phyloP scores from a whole-genome alignment of 1,140 invertebrate genomes.

The Planococcus citri region DNA sequence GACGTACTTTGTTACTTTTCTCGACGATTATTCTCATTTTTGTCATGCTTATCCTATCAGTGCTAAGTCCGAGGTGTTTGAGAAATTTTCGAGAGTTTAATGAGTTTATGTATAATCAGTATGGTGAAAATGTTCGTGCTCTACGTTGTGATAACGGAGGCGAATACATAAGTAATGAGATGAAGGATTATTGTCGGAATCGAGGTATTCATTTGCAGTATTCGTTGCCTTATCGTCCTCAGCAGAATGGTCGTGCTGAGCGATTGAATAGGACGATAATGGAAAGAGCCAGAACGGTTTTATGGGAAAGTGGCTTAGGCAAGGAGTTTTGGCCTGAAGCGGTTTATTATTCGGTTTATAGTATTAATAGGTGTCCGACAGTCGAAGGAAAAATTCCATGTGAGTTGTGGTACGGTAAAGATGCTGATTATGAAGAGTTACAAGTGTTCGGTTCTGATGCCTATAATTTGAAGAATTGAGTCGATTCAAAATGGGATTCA shows the following conservation, averaged over 20 bases:
- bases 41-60: conserved; percentile 27
- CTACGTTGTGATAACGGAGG: conserved; percentile 37
- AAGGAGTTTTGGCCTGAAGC: conserved; percentile 21
- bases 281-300: conserved; percentile 30
- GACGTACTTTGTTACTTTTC: conserved; percentile 22
- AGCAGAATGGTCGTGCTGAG: conserved; percentile 40
- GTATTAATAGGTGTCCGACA: conserved; percentile 32
- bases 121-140: not conserved
- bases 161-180: conserved; percentile 30
- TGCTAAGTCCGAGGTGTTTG: conserved; percentile 31
- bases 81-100: conserved; percentile 25
- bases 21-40: conserved; percentile 25
- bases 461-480: conserved; percentile 32
- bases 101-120: not conserved
- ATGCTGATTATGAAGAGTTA: conserved; percentile 31
- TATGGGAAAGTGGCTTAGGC: conserved; percentile 25
- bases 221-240: conserved; percentile 34
- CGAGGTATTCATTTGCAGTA: conserved; percentile 33
- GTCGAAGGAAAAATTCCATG: conserved; percentile 26
- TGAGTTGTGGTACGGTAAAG: conserved; percentile 30
- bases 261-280: conserved; percentile 32
- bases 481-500: conserved; percentile 30
- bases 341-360: conserved; percentile 31
- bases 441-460: conserved; percentile 34
- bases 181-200: conserved; percentile 26